A percentile compares a stretch with the other conserved stretches of the same genome.
phyloP scores from a whole-genome alignment of 2,888 invertebrate species.

The Eristalis intricaria region DNA sequence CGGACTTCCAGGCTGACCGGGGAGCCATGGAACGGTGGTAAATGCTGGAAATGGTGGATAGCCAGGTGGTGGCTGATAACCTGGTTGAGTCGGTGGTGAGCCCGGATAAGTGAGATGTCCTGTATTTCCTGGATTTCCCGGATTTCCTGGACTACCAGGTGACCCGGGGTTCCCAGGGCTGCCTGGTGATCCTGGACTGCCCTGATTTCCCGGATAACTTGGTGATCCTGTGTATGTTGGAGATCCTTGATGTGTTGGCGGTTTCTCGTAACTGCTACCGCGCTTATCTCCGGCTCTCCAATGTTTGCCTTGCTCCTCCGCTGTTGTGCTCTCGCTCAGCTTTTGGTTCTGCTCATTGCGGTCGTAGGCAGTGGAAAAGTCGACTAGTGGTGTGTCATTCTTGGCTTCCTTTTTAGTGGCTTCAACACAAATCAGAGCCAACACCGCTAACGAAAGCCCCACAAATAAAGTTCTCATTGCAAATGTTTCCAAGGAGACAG shows the following conservation, averaged over 20 bases:
- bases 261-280: not conserved
- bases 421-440: constrained; percentile 3
- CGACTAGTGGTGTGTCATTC: not conserved
- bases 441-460: not conserved
- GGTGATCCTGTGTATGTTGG: not conserved
- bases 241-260: not conserved
- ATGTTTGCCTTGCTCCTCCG: not conserved
- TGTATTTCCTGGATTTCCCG: not conserved
- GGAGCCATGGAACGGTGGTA: not conserved
- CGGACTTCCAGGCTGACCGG: not conserved
- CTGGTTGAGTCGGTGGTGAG: not conserved
- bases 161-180: not conserved
- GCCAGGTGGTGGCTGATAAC: not conserved
- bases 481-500: not conserved
- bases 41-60: not conserved
- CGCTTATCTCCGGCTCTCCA: not conserved
- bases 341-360: constrained; percentile 15
- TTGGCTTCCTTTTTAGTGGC: not conserved
- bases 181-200: not conserved
- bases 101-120: not conserved
- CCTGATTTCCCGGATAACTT: not conserved
- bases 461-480: constrained; percentile 15
- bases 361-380: not conserved
- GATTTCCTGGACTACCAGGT: not conserved
- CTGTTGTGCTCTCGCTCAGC: not conserved